Evolutionary conservation across 2,113 vertebrate genomes (phyloP), one percentile per base, ranked within the genome.

Genomic region (Heptranchias perlo): DNA sequence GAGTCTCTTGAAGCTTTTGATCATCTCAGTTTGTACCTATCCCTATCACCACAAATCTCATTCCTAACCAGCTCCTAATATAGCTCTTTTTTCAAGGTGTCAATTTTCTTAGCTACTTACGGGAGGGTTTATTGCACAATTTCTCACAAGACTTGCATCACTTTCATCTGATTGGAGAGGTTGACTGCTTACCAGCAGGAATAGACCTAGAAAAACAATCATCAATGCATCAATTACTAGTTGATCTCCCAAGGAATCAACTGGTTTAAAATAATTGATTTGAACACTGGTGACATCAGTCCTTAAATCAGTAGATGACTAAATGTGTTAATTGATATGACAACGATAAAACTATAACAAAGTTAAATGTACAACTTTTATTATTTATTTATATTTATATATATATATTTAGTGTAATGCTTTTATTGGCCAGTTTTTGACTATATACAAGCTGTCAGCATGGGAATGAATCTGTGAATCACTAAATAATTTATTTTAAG

Each of bases 41-140:
- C 58, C 8, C n/a, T 62, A 89, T 35, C 58, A 35, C 31, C 52
- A 21, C 58, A 62, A 47, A 39, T 62, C n/a, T 39, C 35, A 44
- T 62, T 62, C 58, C 28, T 62, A 62, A 93, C 58, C 35, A 64
- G 35, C 35, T 39, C 39, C 5, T 62, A 64, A 39, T n/a, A 0
- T 44, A 0, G 1, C 18, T 64, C 16, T 64, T 39, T 61, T 61
- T 35, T 35, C 28, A 35, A 93, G 23, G 52, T 35, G 61, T 62
- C n/a, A 62, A 62, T 62, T 64, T 64, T 93, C 16, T 39, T 62
- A n/a, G n/a, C 89, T 44, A 95, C 94, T 95, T 95, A 95, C 94
- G 5, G 94, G 94, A 28, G 94, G 94, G 44, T 18, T 35, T 14
- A 28, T 21, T 47, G 1, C 4, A 52, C 94, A 95, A 95, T 95